Percentiles rank a stretch among this genome's conserved stretches.
Evolutionary conservation across 2,797 vertebrate genomes (phyloP).

Genomic region (Sebastes nivosus): DNA sequence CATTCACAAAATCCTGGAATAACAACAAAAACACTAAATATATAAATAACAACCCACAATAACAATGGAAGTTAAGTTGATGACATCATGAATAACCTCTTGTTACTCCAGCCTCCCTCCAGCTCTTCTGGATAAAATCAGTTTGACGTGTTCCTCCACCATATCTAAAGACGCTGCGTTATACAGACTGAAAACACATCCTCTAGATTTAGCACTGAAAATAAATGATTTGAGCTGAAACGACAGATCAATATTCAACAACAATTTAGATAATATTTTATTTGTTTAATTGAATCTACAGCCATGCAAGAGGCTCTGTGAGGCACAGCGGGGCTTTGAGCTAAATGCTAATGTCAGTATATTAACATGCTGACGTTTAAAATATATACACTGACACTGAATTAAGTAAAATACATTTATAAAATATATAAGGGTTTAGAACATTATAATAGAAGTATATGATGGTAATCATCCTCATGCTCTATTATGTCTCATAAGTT

Average conservation of each 20-base stretch:
- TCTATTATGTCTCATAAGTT: too few relatives aligned
- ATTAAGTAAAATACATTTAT: too few relatives aligned
- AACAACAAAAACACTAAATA: too few relatives aligned
- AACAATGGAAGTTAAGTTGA: background rate
- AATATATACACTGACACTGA: too few relatives aligned
- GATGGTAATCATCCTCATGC: too few relatives aligned
- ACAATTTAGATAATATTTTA: background rate
- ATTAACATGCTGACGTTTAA: too few relatives aligned
- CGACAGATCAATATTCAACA: background rate
- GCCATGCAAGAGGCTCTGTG: background rate
- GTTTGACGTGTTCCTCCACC: background rate
- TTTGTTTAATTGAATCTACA: background rate
- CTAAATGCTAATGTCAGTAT: too few relatives aligned
- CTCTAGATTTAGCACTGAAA: too few relatives aligned
- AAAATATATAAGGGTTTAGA: too few relatives aligned
- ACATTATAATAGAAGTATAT: too few relatives aligned
- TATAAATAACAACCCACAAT: background rate
- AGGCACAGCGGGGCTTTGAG: background rate
- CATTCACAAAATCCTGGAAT: background rate
- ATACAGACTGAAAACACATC: background rate
- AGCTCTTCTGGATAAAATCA: background rate
- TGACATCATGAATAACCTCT: background rate
- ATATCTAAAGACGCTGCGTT: too few relatives aligned
- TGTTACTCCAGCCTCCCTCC: background rate
- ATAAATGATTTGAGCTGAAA: background rate